These are phyloP conservation scores for Etheostoma cragini DNA, from an alignment of 2,113 vertebrate species.

Conservation along the genomic window DNA sequence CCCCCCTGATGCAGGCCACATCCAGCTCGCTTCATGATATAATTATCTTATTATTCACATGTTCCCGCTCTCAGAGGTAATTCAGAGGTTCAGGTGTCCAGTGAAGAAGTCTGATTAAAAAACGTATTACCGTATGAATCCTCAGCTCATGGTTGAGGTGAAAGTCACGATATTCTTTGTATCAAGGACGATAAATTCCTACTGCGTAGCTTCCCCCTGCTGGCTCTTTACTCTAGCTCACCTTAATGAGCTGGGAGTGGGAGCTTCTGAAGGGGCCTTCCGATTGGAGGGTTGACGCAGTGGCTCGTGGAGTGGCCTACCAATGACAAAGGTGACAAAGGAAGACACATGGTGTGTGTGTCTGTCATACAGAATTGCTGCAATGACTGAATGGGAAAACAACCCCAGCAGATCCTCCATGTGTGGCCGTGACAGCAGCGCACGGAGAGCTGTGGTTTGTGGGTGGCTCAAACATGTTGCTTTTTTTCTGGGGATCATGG, in stretches of 20 bases:
- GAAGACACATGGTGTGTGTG: slow-evolving; percentile 32
- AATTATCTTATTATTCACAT: slow-evolving; percentile 64
- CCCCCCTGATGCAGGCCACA: slow-evolving; percentile 19
- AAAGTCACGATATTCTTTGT: slow-evolving; percentile 72
- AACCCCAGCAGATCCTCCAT: slow-evolving; percentile 29
- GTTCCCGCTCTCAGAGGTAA: slow-evolving; percentile 31
- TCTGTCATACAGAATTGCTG: slow-evolving; percentile 24
- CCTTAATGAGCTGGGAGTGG: slow-evolving; percentile 65
- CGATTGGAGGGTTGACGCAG: slow-evolving; percentile 59
- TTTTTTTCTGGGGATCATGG: slow-evolving; percentile 10
- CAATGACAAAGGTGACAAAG: slow-evolving; percentile 68
- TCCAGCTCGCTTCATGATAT: slow-evolving; percentile 25
- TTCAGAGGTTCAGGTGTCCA: slow-evolving; percentile 52
- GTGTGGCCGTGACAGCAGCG: slow-evolving; percentile 39
- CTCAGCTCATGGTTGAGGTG: slow-evolving; percentile 46
- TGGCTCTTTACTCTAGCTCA: slow-evolving; percentile 64
- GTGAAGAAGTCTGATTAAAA: slow-evolving; percentile 51
- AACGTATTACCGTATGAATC: slow-evolving; percentile 64
- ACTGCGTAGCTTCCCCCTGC: slow-evolving; percentile 61
- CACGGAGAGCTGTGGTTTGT: slow-evolving; percentile 42
- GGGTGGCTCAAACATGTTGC: slow-evolving; percentile 54
- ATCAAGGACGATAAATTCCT: slow-evolving; percentile 74
- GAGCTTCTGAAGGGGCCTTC: slow-evolving; percentile 62
- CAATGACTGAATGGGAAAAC: slow-evolving; percentile 49
- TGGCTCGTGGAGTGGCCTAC: slow-evolving; percentile 49